phyloP scores from a whole-genome alignment of 2,113 vertebrate species.

The Taurulus bubalis region DNA sequence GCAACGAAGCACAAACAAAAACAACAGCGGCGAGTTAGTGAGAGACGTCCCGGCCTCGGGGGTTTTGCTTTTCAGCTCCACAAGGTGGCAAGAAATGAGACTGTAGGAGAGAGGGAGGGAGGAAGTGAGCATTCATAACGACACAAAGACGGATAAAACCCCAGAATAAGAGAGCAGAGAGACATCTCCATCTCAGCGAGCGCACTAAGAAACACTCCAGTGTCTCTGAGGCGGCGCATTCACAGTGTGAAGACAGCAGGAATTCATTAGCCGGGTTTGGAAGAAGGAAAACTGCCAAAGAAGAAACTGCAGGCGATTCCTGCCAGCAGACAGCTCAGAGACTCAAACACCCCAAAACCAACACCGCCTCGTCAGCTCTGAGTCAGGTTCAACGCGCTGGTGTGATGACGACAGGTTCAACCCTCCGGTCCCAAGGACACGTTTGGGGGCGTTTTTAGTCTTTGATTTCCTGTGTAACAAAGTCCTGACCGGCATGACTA shows the following conservation, averaged over 20 bases:
- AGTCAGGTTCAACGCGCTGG: neutral
- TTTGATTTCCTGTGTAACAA: too few relatives aligned
- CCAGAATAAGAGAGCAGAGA: constrained; percentile 28
- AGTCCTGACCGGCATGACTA: too few relatives aligned
- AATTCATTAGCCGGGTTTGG: constrained; percentile 32
- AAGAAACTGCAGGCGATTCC: constrained; percentile 46
- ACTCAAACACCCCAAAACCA: constrained; percentile 3
- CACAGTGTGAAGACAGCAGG: constrained; percentile 57
- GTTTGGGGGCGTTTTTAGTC: too few relatives aligned
- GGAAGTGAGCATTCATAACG: constrained; percentile 36
- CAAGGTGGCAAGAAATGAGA: neutral
- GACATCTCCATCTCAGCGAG: constrained; percentile 56
- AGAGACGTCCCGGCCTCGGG: constrained; percentile 5
- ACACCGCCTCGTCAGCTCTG: neutral
- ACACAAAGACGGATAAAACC: constrained; percentile 51
- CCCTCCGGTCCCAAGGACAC: neutral
- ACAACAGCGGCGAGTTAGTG: neutral
- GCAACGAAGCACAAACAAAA: constrained; percentile 9
- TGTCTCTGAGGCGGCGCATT: constrained; percentile 54
- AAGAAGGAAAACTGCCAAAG: constrained; percentile 18
- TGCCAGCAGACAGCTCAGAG: constrained; percentile 17
- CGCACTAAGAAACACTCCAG: constrained; percentile 35
- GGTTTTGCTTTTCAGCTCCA: neutral
- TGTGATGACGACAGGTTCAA: neutral
- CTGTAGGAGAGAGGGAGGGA: neutral